These are phyloP conservation scores for Phthorimaea operculella DNA, from an alignment of 1,140 invertebrate species.

Conservation along the genomic window DNA sequence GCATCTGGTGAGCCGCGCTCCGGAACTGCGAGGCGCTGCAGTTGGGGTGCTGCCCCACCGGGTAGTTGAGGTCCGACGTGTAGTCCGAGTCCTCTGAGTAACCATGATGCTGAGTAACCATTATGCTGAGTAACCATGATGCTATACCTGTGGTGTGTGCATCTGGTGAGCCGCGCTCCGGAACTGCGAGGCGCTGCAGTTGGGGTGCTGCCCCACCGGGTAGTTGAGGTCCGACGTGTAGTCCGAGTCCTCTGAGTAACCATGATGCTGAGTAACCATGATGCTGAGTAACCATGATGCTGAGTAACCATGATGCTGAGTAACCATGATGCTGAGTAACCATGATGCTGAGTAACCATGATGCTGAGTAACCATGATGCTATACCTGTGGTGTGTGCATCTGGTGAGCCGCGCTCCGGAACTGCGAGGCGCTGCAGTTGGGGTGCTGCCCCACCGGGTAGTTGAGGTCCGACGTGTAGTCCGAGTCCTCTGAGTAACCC, in stretches of 20 bases:
- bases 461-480: constrained; percentile 97
- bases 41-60: constrained; percentile 87
- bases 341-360: too few species aligned
- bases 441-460: constrained; percentile 90
- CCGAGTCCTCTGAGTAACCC: constrained; percentile 86
- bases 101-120: too few species aligned
- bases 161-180: constrained; percentile 80
- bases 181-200: constrained; percentile 88
- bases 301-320: too few species aligned
- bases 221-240: constrained; percentile 97
- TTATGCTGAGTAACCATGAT: too few species aligned
- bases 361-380: not conserved
- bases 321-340: constrained; percentile 68
- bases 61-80: constrained; percentile 96
- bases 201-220: constrained; percentile 87
- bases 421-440: constrained; percentile 88
- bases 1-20: constrained; percentile 78
- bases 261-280: too few species aligned
- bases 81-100: constrained; percentile 91
- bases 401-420: constrained; percentile 79
- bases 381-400: constrained; percentile 75
- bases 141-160: constrained; percentile 73
- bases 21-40: constrained; percentile 88
- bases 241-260: constrained; percentile 90
- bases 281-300: too few species aligned